These are phyloP conservation scores for Saguinus midas DNA, from an alignment of 2,113 vertebrate genomes.

Conservation along the genomic window DNA sequence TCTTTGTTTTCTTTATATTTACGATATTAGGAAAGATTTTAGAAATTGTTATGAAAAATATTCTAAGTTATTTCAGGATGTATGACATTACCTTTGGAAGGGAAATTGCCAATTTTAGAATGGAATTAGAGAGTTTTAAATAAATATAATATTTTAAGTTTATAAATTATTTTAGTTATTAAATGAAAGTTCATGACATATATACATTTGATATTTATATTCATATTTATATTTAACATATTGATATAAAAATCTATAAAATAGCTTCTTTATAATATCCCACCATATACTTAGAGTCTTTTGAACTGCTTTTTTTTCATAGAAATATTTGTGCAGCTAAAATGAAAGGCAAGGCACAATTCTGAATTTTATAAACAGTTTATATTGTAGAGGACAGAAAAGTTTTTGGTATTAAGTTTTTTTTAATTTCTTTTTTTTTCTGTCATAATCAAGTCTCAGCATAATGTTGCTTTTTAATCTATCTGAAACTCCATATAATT, in stretches of 20 bases:
- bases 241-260: not conserved
- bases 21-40: not conserved
- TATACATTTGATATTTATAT: not conserved
- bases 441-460: too few relatives aligned
- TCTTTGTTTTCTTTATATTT: not conserved
- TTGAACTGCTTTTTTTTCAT: not conserved
- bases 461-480: not conserved
- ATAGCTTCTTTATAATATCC: not conserved
- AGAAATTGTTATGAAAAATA: not conserved
- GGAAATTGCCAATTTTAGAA: not conserved
- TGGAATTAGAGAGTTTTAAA: not conserved
- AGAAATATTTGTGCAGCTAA: not conserved
- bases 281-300: not conserved
- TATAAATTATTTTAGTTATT: constrained; percentile 7
- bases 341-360: not conserved
- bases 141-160: not conserved
- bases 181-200: not conserved
- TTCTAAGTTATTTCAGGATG: not conserved
- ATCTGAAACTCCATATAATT: not conserved
- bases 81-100: not conserved
- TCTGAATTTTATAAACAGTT: not conserved
- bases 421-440: not conserved
- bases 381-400: not conserved
- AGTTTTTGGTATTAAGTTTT: not conserved
- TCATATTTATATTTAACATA: not conserved